These are phyloP conservation scores for Arizona elegans DNA, from an alignment of 2,113 vertebrate species.

Conservation along the genomic window DNA sequence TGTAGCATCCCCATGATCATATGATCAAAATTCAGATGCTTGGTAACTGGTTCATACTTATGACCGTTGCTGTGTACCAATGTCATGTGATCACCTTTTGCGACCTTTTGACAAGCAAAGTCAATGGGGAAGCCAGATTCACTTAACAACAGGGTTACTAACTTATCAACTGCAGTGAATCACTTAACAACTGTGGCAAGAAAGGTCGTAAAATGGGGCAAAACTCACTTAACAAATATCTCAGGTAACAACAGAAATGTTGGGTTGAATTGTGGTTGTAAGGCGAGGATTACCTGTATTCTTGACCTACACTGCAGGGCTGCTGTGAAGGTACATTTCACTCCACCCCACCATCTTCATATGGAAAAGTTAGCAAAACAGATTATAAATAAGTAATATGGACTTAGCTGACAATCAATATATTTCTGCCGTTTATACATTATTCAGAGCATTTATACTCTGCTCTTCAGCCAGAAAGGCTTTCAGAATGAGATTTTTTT, in stretches of 20 bases:
- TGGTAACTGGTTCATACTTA: background rate
- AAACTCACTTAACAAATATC: background rate
- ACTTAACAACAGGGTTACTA: background rate
- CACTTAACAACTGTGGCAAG: background rate
- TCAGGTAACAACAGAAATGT: background rate
- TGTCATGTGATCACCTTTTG: background rate
- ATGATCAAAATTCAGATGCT: background rate
- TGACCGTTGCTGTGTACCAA: background rate
- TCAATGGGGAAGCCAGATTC: background rate
- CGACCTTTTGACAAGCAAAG: background rate
- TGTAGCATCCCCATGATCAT: background rate
- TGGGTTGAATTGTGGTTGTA: background rate
- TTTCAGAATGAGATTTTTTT: background rate
- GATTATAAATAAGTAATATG: background rate
- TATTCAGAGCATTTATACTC: background rate
- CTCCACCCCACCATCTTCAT: background rate
- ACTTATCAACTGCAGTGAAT: background rate
- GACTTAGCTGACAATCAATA: background rate
- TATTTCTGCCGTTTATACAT: background rate
- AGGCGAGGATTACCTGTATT: background rate
- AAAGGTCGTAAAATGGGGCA: background rate
- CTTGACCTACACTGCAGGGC: background rate
- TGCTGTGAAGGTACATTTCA: background rate
- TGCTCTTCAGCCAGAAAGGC: background rate
- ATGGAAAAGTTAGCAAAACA: background rate